These are phyloP conservation scores for Heliconius hortense DNA, from an alignment of 2,888 invertebrate genomes.

Conservation along the genomic window DNA sequence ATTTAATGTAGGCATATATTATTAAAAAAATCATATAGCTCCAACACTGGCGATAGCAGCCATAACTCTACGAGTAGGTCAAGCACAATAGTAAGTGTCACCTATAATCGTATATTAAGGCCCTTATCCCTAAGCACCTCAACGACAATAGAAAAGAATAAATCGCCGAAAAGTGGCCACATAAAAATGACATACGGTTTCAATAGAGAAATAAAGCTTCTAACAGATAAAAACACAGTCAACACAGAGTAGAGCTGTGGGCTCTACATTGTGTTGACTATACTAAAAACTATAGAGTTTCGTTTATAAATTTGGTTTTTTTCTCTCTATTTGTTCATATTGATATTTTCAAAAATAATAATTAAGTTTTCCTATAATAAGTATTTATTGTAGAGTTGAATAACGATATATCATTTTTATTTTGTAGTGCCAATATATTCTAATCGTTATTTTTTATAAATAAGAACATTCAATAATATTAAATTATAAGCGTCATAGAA, in stretches of 20 bases:
- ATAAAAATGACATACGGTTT: conserved; percentile 80
- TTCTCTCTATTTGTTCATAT: no score
- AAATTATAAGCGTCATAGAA: conserved; percentile 5
- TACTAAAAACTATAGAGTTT: no score
- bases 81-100: conserved; percentile 80
- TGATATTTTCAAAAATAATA: no score
- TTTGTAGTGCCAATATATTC: background rate
- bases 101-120: conserved; percentile 82
- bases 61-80: conserved; percentile 78
- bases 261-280: background rate
- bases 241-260: background rate
- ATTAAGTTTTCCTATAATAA: no score
- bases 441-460: background rate
- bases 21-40: conserved; percentile 57
- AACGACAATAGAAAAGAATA: conserved; percentile 79
- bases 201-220: conserved; percentile 50
- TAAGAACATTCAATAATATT: background rate
- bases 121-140: conserved; percentile 80
- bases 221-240: conserved; percentile 39
- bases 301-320: no score
- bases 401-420: background rate
- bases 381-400: background rate
- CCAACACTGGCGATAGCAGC: conserved; percentile 69
- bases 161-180: conserved; percentile 80
- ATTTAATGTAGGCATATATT: conserved; percentile 16